Evolutionary conservation across 2,113 vertebrate species (phyloP), one percentile per base, ranked within the genome.

Genomic region (Pteronura brasiliensis): DNA sequence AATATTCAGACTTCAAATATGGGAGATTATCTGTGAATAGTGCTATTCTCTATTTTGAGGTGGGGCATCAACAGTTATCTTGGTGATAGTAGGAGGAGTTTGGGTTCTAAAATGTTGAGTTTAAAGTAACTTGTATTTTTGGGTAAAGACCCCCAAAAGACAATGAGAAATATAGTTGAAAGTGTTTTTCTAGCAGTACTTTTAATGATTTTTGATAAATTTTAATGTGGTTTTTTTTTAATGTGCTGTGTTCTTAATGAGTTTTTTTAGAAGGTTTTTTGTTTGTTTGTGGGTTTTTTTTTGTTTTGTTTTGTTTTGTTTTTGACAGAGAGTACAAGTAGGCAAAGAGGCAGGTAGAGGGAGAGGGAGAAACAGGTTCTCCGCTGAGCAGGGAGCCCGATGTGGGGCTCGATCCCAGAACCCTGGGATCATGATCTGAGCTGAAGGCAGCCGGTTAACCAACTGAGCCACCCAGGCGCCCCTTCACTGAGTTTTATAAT

Each of bases 201-300:
- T 65, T 52, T 93, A 72, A 76, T 94, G n/a, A 81, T 69, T 96
- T 94, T 89, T 92, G 21, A 79, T 67, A 25, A 67, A 79, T 95
- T 93, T 88, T 90, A 97, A 92, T 92, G 63, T 71, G 84, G 84
- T n/a, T 96, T 18, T 95, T 87, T 95, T 88, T 59, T 31, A 86
- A 88, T 96, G 90, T 96, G 21, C 18, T 96, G 0, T 72, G 49
- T 91, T 83, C 34, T 71, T 67, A 87, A 94, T 55, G 52, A 55
- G 17, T 18, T 55, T 55, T 55, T 55, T 55, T 55, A 18, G n/a
- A 55, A 55, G 5, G 17, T 18, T 55, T 55, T 55, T 55, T 17
- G 17, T 52, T 14, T 49, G 49, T 49, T 52, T 52, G 17, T 55
- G 49, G 49, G 47, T 4, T 49, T 49, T 49, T 14, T 49, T 49